phyloP scores from a whole-genome alignment of 2,888 invertebrate genomes.

The Diadegma fenestrale region DNA sequence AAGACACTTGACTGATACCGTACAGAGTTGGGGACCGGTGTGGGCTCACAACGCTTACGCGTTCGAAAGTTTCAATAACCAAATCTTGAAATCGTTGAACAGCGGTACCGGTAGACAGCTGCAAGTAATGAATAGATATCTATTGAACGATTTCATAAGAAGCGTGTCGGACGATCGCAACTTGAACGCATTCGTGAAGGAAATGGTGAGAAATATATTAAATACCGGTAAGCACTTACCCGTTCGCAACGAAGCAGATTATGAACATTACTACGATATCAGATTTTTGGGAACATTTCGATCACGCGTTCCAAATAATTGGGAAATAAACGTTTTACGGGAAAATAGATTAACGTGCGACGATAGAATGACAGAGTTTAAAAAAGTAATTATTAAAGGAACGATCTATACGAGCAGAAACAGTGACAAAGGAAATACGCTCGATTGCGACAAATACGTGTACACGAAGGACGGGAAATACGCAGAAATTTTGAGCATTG shows the following conservation, averaged over 20 bases:
- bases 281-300: not conserved
- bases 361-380: constrained; percentile 13
- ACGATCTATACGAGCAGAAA: constrained; percentile 22
- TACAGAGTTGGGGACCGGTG: constrained; percentile 22
- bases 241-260: constrained; percentile 22
- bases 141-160: constrained; percentile 17
- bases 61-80: not conserved
- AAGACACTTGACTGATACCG: constrained; percentile 4
- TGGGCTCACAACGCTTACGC: not conserved
- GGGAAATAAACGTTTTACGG: not conserved
- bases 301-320: not conserved
- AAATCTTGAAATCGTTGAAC: constrained; percentile 1
- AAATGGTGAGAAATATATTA: constrained; percentile 18
- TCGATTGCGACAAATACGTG: constrained; percentile 25
- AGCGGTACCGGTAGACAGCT: not conserved
- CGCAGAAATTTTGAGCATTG: constrained; percentile 34
- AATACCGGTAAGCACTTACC: constrained; percentile 21
- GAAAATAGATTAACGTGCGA: constrained; percentile 4
- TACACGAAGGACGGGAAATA: constrained; percentile 28
- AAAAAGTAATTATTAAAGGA: constrained; percentile 17
- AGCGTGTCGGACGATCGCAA: not conserved
- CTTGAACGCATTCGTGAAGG: not conserved
- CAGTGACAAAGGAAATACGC: constrained; percentile 17
- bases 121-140: constrained; percentile 24
- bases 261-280: constrained; percentile 29